A percentile compares a stretch with the other conserved stretches of the same genome.
These are phyloP conservation scores for Nebria salina DNA, from an alignment of 2,888 invertebrate species.

Conservation along the genomic window DNA sequence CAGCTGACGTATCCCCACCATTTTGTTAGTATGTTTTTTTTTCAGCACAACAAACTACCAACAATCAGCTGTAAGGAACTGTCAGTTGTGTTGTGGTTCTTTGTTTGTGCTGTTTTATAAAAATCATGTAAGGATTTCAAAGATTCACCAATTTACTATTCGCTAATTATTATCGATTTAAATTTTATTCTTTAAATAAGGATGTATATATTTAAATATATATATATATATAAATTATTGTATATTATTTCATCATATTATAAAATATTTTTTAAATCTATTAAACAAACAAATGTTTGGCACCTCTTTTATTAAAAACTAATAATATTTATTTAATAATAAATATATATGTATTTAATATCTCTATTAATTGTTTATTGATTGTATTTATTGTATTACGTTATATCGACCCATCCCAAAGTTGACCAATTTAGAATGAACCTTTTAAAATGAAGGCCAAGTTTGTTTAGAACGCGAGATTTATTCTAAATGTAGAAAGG, in stretches of 20 bases:
- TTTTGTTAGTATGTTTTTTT: constrained; percentile 25
- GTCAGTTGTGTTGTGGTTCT: constrained; percentile 55
- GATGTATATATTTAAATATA: too few species aligned
- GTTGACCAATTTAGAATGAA: background rate
- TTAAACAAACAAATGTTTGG: too few species aligned
- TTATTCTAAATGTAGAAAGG: background rate
- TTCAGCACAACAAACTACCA: constrained; percentile 16
- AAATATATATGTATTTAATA: background rate
- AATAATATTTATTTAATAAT: too few species aligned
- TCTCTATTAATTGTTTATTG: constrained; percentile 3
- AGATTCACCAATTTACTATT: background rate
- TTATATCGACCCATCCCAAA: background rate
- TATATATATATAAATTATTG: too few species aligned
- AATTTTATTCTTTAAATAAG: too few species aligned
- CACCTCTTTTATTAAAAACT: too few species aligned
- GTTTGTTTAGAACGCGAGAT: background rate
- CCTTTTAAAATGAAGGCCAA: background rate
- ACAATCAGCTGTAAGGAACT: constrained; percentile 54
- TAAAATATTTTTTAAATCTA: too few species aligned
- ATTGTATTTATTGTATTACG: background rate
- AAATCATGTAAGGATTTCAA: constrained; percentile 29
- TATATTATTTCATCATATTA: too few species aligned
- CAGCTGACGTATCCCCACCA: constrained; percentile 52
- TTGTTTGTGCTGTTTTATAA: constrained; percentile 49
- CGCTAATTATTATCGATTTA: background rate